Conservation (phyloP, 1,140 invertebrate genomes). For the Drosophila oshimai region DNA sequence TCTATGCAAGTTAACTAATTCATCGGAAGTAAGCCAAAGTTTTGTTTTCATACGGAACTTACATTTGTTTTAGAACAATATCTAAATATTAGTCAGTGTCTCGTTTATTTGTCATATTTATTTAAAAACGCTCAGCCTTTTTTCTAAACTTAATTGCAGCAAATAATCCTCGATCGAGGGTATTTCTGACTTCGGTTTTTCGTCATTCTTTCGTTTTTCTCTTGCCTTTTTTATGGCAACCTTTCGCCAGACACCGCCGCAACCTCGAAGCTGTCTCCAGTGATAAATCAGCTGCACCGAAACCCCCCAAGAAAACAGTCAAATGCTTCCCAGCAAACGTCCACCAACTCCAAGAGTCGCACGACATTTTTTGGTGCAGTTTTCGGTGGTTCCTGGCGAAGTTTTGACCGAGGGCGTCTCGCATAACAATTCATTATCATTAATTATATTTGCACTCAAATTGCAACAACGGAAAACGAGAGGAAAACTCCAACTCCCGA, state of each 20-base stretch:
- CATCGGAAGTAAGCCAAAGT: too few species aligned
- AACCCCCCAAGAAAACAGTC: slow-evolving; percentile 13
- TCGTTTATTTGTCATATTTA: too few species aligned
- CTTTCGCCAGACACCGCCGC: slow-evolving; percentile 56
- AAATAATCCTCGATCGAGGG: background rate
- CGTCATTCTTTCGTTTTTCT: too few species aligned
- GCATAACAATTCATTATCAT: slow-evolving; percentile 80
- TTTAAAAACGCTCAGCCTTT: too few species aligned
- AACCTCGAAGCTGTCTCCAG: slow-evolving; percentile 29
- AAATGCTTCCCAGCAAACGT: slow-evolving; percentile 31
- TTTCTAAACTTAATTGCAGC: too few species aligned
- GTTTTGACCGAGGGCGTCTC: slow-evolving; percentile 43
- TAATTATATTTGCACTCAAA: slow-evolving; percentile 75
- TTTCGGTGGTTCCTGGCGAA: background rate
- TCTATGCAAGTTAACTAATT: too few species aligned
- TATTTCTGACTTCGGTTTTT: background rate
- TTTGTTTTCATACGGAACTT: too few species aligned
- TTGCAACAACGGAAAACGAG: slow-evolving; percentile 10
- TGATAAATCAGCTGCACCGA: slow-evolving; percentile 62
- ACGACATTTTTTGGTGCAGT: slow-evolving; percentile 49
- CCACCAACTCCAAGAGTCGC: slow-evolving; percentile 35
- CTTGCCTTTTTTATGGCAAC: slow-evolving; percentile 40
- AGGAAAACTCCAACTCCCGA: slow-evolving; percentile 5
- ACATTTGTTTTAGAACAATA: too few species aligned
- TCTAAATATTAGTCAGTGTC: too few species aligned